Base-by-base conservation (phyloP, 2,113 vertebrate genomes). In the Xyrauchen texanus region DNA sequence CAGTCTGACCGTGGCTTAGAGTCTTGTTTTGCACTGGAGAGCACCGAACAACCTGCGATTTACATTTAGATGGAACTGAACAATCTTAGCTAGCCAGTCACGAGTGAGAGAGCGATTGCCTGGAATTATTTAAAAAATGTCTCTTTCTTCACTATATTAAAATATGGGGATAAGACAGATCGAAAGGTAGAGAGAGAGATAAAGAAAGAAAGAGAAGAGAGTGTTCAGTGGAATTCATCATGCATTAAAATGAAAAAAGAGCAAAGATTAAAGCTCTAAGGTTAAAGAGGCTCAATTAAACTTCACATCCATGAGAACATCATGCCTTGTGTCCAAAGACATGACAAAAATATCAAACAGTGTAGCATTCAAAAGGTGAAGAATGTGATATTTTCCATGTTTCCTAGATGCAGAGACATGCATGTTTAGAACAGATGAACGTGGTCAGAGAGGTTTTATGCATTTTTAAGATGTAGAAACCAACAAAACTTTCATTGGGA, bases 51-150 rank as follows among this genome's bases (percentile, higher is more conserved):
- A 51, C 57, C 13, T 34, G 21, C 21, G 21, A 83, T 80, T 83
- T 80, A 65, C 78, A 81, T 83, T 83, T 83, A 83, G 82, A 81
- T 83, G 57, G 67, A 71, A 80, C 60, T 34, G 61, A 49, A 77
- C 57, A 42, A 60, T 63, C 74, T 12, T 42, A 15, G 62, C 67
- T 42, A 78, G 66, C 67, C 21, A 52, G 13, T 3, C 21, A 34
- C 21, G 67, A 60, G 55, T 21, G 65, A 64, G 57, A 47, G 16
- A 71, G 5, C 5, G 16, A 45, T 79, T 46, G 9, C 44, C 69
- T 4, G 13, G 62, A 76, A 16, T 16, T 51, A 52, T 76, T 66
- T 55, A 34, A 34, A 34, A 1, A 34, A 34, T 34, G n/a, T 68
- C 16, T 68, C 34, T 52, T 47, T 10, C 4, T 44, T 9, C 46